phyloP scores from a whole-genome alignment of 1,140 invertebrate genomes.

The Pteromalus puparum region DNA sequence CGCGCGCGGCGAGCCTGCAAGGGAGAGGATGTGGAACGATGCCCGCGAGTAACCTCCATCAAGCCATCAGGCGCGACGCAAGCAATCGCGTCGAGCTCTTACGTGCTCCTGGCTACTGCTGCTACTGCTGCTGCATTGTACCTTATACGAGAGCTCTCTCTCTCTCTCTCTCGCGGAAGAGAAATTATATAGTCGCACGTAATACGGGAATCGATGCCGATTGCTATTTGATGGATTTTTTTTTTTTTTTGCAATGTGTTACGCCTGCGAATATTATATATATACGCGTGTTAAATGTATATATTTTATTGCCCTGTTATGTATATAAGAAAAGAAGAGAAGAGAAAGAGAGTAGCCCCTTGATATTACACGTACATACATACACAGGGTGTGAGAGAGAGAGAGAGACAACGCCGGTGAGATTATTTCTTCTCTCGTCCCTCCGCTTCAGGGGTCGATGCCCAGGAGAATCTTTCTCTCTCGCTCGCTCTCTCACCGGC shows the following conservation, averaged over 20 bases:
- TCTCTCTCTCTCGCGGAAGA: constrained; percentile 14
- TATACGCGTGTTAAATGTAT: too few species aligned
- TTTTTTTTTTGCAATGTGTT: not conserved
- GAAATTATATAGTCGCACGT: not conserved
- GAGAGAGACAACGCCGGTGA: not conserved
- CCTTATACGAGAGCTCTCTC: constrained; percentile 11
- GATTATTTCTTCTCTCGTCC: not conserved
- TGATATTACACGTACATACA: too few species aligned
- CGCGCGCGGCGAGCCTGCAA: constrained; percentile 10
- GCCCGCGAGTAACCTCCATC: constrained; percentile 74
- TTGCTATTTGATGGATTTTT: constrained; percentile 1
- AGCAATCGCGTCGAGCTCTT: not conserved
- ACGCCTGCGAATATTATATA: too few species aligned
- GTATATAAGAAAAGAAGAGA: too few species aligned
- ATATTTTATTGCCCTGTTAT: too few species aligned
- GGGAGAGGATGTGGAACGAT: constrained; percentile 71
- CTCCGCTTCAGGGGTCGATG: constrained; percentile 38
- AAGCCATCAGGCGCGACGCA: constrained; percentile 63
- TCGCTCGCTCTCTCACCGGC: constrained; percentile 12
- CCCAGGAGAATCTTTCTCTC: constrained; percentile 37
- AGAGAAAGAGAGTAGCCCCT: too few species aligned
- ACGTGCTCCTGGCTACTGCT: not conserved
- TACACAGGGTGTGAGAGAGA: not conserved
- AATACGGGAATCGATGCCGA: not conserved
- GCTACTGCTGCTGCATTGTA: constrained; percentile 2